Conservation (phyloP, 2,113 vertebrate genomes). For the Notarius lentiginosus region DNA sequence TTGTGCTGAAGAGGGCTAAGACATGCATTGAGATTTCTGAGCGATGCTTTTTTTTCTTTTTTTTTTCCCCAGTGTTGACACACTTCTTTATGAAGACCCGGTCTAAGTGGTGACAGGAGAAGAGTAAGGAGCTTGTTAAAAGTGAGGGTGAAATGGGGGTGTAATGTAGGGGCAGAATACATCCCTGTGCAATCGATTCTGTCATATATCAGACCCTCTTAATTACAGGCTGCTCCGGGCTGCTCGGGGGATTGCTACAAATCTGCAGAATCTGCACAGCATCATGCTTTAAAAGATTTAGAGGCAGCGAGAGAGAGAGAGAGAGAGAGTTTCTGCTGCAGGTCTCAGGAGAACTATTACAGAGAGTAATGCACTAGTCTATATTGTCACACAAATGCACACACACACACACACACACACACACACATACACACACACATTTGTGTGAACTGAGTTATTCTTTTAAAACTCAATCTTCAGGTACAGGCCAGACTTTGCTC, state of each 20-base stretch:
- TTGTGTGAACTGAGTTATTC: background rate
- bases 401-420: background rate
- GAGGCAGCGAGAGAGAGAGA: conserved; percentile 1
- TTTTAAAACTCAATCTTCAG: conserved; percentile 5
- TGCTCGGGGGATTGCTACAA: conserved; percentile 28
- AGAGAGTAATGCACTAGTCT: conserved; percentile 32
- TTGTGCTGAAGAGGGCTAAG: background rate
- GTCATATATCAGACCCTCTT: conserved; percentile 44
- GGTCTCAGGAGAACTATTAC: conserved; percentile 35
- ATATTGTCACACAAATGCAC: background rate
- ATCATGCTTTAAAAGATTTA: conserved; percentile 32
- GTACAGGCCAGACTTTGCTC: background rate
- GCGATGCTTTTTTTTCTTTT: background rate
- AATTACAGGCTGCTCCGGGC: conserved; percentile 27
- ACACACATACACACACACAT: background rate
- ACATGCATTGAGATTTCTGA: background rate
- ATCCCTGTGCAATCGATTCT: conserved; percentile 29
- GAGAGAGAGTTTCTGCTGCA: background rate
- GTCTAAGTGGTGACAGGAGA: conserved; percentile 8
- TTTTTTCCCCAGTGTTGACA: background rate
- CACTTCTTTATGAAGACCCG: background rate
- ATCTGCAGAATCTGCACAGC: conserved; percentile 35
- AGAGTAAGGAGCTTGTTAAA: conserved; percentile 35
- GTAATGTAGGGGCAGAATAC: conserved; percentile 21
- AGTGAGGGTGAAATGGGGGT: conserved; percentile 13